Percentiles rank a stretch among this genome's conserved stretches.
Evolutionary conservation across 1,140 invertebrate genomes (phyloP).

Genomic region (Magallana ariakensis): DNA sequence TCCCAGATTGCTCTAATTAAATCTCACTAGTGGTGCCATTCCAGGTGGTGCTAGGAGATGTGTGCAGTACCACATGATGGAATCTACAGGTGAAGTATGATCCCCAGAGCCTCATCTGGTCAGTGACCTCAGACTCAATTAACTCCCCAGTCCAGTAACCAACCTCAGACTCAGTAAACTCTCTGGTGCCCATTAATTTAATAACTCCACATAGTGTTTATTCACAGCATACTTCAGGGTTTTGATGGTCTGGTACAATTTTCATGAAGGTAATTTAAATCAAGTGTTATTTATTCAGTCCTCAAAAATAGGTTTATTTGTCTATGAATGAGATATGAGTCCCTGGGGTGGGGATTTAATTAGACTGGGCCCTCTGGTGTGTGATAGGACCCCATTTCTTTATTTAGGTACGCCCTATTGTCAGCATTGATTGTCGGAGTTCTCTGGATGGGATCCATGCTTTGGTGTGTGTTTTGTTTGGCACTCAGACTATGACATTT

Average conservation of each 20-base stretch:
- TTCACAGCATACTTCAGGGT: not conserved
- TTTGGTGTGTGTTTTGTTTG: not conserved
- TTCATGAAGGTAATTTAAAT: too few species aligned
- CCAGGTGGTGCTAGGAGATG: not conserved
- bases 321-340: not conserved
- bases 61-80: not conserved
- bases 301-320: not conserved
- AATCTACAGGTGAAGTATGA: not conserved
- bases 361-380: not conserved
- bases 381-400: not conserved
- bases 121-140: not conserved
- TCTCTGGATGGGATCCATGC: too few species aligned
- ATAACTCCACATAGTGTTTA: not conserved
- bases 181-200: not conserved
- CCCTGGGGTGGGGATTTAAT: not conserved
- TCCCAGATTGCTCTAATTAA: conserved; percentile 27
- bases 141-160: too few species aligned
- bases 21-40: not conserved
- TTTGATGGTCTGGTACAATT: not conserved
- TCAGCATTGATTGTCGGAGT: too few species aligned
- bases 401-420: not conserved
- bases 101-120: not conserved
- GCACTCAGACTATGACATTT: not conserved
- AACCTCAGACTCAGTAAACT: not conserved
- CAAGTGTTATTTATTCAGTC: too few species aligned